A percentile compares a stretch with the other conserved stretches of the same genome.
These are phyloP conservation scores for Eublepharis macularius DNA, from an alignment of 2,113 vertebrate species.

Conservation along the genomic window DNA sequence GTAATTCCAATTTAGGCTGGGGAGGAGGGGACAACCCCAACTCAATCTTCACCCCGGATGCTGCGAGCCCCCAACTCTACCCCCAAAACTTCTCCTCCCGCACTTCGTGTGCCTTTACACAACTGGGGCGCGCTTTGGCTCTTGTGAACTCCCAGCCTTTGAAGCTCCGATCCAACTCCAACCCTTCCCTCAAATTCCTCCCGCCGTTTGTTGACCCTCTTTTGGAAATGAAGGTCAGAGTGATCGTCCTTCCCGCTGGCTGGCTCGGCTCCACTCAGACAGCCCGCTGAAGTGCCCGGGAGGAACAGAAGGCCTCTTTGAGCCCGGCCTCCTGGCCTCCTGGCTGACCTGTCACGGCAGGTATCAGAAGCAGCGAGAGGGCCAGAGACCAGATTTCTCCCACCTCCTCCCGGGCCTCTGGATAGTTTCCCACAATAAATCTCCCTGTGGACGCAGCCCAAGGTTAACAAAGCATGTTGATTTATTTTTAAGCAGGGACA, in stretches of 20 bases:
- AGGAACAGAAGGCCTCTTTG: constrained; percentile 23
- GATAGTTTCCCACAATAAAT: neutral
- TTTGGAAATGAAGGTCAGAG: constrained; percentile 41
- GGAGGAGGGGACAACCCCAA: neutral
- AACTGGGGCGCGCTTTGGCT: neutral
- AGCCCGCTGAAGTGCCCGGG: constrained; percentile 9
- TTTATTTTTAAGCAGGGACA: no score
- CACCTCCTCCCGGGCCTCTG: neutral
- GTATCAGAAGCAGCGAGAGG: neutral
- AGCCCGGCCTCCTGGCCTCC: constrained; percentile 18
- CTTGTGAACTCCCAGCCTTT: constrained; percentile 15
- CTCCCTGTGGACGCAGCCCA: neutral
- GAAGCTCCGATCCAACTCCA: constrained; percentile 9
- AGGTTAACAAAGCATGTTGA: neutral
- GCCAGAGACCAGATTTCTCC: neutral
- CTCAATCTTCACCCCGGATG: no score
- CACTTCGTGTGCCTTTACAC: neutral
- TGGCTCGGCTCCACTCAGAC: constrained; percentile 34
- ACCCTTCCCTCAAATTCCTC: neutral
- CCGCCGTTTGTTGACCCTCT: neutral
- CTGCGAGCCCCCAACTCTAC: neutral
- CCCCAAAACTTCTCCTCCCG: neutral
- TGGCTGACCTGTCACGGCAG: constrained; percentile 18
- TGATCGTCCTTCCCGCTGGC: constrained; percentile 21
- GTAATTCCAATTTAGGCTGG: no score